phyloP scores from a whole-genome alignment of 2,888 invertebrate genomes.

The Mythimna albipuncta region DNA sequence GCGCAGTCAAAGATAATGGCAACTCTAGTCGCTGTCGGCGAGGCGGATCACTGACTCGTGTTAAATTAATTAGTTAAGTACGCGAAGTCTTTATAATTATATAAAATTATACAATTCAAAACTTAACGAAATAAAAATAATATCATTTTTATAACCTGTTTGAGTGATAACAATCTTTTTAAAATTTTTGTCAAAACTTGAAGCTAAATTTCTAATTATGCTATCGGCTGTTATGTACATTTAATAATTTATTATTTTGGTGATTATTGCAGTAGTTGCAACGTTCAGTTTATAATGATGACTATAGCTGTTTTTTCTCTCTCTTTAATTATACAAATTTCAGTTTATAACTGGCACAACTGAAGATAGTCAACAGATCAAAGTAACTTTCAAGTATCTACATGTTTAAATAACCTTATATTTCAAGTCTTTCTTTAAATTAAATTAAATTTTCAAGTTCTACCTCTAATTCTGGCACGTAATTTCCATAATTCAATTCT shows the following conservation, averaged over 20 bases:
- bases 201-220: slow-evolving; percentile 26
- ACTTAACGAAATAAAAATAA: slow-evolving; percentile 41
- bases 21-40: neutral
- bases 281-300: slow-evolving; percentile 23
- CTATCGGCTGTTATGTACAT: slow-evolving; percentile 12
- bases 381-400: slow-evolving; percentile 27
- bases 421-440: neutral
- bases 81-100: slow-evolving; percentile 26
- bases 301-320: slow-evolving; percentile 22
- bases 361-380: slow-evolving; percentile 59
- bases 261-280: slow-evolving; percentile 40
- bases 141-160: slow-evolving; percentile 38
- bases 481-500: slow-evolving; percentile 56
- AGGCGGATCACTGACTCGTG: slow-evolving; percentile 1
- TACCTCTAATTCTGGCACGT: slow-evolving; percentile 71
- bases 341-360: slow-evolving; percentile 49
- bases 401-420: neutral
- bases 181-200: slow-evolving; percentile 13
- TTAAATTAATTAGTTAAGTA: slow-evolving; percentile 61
- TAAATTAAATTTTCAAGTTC: neutral
- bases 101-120: slow-evolving; percentile 40
- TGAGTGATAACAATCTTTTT: slow-evolving; percentile 18
- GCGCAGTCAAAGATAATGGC: neutral
- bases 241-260: slow-evolving; percentile 33
- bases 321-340: slow-evolving; percentile 50